Evolutionary conservation across 1,140 invertebrate genomes (phyloP), one percentile per base, ranked within the genome.

Genomic region (Drosophila sp.): DNA sequence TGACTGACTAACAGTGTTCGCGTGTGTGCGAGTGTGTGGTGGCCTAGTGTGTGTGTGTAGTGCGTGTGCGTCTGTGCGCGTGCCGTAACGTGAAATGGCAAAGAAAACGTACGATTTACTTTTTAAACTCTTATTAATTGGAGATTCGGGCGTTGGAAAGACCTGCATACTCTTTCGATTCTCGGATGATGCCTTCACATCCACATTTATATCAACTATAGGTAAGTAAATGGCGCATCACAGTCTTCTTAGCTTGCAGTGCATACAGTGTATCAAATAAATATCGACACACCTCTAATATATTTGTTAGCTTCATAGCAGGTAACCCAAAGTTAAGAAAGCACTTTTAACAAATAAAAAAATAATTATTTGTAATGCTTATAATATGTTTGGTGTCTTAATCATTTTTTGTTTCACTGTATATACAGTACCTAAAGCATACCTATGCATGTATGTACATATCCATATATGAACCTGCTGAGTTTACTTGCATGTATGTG

Each of bases 91-190:
- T 57, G 72, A 86, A 95, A 97, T 97, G 96, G 96, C 96, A 93
- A 97, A 97, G 94, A 98, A 98, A 94, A 98, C 98, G 73, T 99
- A 99, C 94, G 98, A 99, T 95, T 95, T 98, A 92, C 94, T 99
- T 90, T 99, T 99, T 93, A 99, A 99, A 94, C 94, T 99, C 91
- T 93, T 99, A 78, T 93, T 99, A 80, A 99, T 99, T 93, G 98
- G 98, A 64, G 98, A 99, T 94, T 98, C 97, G 70, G 98, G 98
- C 73, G 98, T 99, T 70, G 98, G 98, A 81, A 99, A 99, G 94
- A 99, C 98, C 53, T 99, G 98, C 94, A 97, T 99, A 91, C 94
- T 99, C 66, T 99, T 99, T 92, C 95, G 98, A 93, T 99, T 99
- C 94, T 98, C 97, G 54, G 98, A 99, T 92, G 98, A 99, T 94